Conservation (phyloP, 2,113 vertebrate genomes). For the Bos javanicus region DNA sequence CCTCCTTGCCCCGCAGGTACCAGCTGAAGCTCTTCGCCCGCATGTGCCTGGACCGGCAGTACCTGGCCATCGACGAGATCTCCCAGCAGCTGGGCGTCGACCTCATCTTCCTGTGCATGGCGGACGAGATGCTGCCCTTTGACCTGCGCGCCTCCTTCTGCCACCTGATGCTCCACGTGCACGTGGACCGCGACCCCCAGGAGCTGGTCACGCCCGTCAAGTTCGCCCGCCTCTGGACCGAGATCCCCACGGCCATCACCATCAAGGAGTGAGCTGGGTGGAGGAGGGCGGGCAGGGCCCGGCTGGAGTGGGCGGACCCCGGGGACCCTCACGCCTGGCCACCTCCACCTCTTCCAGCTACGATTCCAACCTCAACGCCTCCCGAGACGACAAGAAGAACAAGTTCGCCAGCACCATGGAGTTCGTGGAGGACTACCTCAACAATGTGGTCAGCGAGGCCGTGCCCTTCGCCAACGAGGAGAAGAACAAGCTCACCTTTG, state of each 20-base stretch:
- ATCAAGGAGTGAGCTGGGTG: slow-evolving; percentile 93
- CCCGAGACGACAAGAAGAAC: slow-evolving; percentile 97
- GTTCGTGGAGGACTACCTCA: slow-evolving; percentile 98
- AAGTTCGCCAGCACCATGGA: slow-evolving; percentile 96
- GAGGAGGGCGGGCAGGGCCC: neutral
- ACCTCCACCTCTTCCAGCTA: slow-evolving; percentile 83
- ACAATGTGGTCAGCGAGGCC: slow-evolving; percentile 93
- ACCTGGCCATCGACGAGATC: slow-evolving; percentile 97
- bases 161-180: slow-evolving; percentile 97
- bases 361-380: slow-evolving; percentile 94
- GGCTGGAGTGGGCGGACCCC: neutral
- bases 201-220: slow-evolving; percentile 96
- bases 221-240: slow-evolving; percentile 96
- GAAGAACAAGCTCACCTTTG: slow-evolving; percentile 98
- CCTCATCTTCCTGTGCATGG: slow-evolving; percentile 98
- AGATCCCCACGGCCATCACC: slow-evolving; percentile 95
- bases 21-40: slow-evolving; percentile 98
- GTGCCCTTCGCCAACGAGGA: slow-evolving; percentile 95
- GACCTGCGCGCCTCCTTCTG: slow-evolving; percentile 97
- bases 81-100: slow-evolving; percentile 97
- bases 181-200: slow-evolving; percentile 97
- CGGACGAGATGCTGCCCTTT: slow-evolving; percentile 95
- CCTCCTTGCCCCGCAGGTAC: slow-evolving; percentile 82
- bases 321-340: accelerated
- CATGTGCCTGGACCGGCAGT: slow-evolving; percentile 99